These are phyloP conservation scores for Fistularia tabacaria DNA, from an alignment of 2,797 vertebrate species.

Conservation along the genomic window DNA sequence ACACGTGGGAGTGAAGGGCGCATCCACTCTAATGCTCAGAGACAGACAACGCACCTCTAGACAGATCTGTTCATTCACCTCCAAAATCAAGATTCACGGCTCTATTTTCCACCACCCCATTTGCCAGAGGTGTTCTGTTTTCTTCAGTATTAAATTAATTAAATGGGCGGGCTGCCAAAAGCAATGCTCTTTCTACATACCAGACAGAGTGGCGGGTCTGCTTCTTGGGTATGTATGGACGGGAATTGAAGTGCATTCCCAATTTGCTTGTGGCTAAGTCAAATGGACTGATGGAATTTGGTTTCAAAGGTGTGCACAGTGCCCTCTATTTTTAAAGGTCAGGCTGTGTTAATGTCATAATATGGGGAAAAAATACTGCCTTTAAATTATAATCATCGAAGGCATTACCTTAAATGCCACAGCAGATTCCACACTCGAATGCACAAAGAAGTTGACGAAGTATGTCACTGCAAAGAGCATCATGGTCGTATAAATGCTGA, in stretches of 20 bases:
- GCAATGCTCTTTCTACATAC: constrained; percentile 29
- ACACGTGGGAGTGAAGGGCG: constrained; percentile 39
- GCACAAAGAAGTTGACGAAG: constrained; percentile 20
- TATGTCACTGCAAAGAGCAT: constrained; percentile 36
- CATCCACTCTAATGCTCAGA: constrained; percentile 49
- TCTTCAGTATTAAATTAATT: constrained; percentile 73
- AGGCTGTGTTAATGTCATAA: constrained; percentile 40
- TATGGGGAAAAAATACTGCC: constrained; percentile 23
- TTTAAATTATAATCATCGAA: constrained; percentile 32
- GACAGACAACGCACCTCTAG: constrained; percentile 68
- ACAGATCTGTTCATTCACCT: constrained; percentile 64
- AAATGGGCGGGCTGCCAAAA: constrained; percentile 67
- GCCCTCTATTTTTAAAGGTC: constrained; percentile 50
- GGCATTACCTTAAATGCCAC: constrained; percentile 41
- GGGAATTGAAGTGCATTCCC: constrained; percentile 23
- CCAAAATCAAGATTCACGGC: constrained; percentile 70
- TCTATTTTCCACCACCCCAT: constrained; percentile 56
- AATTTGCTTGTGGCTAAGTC: constrained; percentile 24
- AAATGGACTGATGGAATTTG: constrained; percentile 33
- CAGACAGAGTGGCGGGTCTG: constrained; percentile 26
- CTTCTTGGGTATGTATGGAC: constrained; percentile 19
- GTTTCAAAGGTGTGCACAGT: constrained; percentile 12
- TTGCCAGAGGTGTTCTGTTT: constrained; percentile 65
- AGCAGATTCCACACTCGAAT: constrained; percentile 15
- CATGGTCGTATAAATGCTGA: constrained; percentile 41